These are phyloP conservation scores for Oceanodroma tethys DNA, from an alignment of 2,113 vertebrate genomes.

Conservation along the genomic window DNA sequence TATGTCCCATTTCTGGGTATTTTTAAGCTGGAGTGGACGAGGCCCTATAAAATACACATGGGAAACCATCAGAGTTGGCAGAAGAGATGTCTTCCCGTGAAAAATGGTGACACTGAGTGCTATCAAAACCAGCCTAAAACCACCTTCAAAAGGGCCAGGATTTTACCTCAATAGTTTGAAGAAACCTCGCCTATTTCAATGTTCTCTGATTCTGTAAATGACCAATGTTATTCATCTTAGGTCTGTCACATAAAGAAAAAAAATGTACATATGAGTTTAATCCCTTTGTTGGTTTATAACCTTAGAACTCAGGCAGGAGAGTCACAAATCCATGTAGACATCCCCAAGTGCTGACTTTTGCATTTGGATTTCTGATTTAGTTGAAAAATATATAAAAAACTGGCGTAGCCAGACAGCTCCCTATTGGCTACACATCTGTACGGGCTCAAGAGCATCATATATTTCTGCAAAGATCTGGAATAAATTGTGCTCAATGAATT, in stretches of 20 bases:
- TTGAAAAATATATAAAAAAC: constrained; percentile 58
- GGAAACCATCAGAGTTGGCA: background rate
- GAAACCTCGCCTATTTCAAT: background rate
- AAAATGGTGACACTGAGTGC: background rate
- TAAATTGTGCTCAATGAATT: constrained; percentile 64
- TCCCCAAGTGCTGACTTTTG: background rate
- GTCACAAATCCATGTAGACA: constrained; percentile 33
- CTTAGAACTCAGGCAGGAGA: background rate
- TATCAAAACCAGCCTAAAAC: background rate
- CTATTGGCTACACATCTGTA: constrained; percentile 57
- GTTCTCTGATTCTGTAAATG: constrained; percentile 21
- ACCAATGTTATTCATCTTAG: constrained; percentile 24
- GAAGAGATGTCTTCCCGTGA: background rate
- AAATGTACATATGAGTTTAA: constrained; percentile 15
- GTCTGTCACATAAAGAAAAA: constrained; percentile 40
- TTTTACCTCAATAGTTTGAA: background rate
- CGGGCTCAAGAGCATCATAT: constrained; percentile 53
- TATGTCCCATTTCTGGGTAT: background rate
- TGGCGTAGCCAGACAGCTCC: constrained; percentile 28
- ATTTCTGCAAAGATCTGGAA: constrained; percentile 65
- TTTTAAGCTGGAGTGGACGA: background rate
- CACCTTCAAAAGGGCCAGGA: background rate
- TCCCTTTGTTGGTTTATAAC: background rate
- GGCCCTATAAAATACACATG: background rate
- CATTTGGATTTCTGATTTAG: constrained; percentile 53